Evolutionary conservation across 2,888 invertebrate genomes (phyloP).

Genomic region (Toxonevra muliebris): DNA sequence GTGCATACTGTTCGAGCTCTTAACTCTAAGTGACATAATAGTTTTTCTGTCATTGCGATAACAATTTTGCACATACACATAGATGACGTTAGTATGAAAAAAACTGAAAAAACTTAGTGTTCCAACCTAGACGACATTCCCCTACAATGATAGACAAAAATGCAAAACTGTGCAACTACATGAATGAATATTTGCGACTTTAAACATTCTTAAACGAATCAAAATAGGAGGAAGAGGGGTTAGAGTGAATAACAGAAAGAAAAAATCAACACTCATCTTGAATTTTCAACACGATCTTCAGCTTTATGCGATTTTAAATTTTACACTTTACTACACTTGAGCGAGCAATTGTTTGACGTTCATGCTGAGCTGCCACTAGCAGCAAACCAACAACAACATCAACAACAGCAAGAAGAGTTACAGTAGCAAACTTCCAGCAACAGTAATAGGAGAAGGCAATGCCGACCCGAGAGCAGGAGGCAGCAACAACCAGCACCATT

Average conservation of each 20-base stretch:
- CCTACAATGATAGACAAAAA: not conserved
- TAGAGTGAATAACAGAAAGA: not conserved
- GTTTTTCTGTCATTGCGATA: too few relatives aligned
- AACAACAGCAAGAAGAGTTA: slow-evolving; percentile 1
- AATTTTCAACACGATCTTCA: slow-evolving; percentile 37
- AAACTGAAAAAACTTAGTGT: too few relatives aligned
- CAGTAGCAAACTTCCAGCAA: not conserved
- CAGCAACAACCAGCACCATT: slow-evolving; percentile 22
- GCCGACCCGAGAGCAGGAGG: not conserved
- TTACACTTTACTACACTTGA: slow-evolving; percentile 35
- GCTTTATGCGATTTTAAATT: slow-evolving; percentile 37
- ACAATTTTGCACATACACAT: too few relatives aligned
- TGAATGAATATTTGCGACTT: not conserved
- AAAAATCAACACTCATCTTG: slow-evolving; percentile 21
- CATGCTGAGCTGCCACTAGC: not conserved
- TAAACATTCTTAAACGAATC: not conserved
- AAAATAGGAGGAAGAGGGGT: too few relatives aligned
- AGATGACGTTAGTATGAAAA: too few relatives aligned
- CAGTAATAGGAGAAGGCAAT: not conserved
- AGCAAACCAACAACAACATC: not conserved
- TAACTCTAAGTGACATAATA: too few relatives aligned
- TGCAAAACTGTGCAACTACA: not conserved
- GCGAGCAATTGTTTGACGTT: slow-evolving; percentile 20
- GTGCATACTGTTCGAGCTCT: too few relatives aligned
- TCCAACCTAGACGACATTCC: too few relatives aligned